A percentile compares a stretch with the other conserved stretches of the same genome.
Conservation (phyloP, 2,113 vertebrate genomes). For the Prinia subflava region DNA sequence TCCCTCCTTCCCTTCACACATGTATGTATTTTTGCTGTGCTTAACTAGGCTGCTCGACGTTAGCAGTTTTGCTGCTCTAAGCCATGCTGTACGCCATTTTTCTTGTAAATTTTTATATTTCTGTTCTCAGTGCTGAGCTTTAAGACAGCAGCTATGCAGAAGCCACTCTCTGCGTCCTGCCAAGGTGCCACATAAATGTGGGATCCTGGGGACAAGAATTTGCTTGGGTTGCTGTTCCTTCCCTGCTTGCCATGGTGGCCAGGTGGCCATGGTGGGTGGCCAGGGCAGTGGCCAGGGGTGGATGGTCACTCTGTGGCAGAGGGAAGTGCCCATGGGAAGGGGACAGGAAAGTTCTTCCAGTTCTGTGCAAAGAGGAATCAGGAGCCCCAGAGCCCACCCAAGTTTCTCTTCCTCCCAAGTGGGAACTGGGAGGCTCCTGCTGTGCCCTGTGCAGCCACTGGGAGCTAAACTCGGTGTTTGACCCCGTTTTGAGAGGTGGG, state of each 20-base stretch:
- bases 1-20: neutral
- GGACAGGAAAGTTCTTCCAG: conserved; percentile 17
- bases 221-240: accelerated
- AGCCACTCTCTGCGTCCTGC: neutral
- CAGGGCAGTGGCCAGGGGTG: neutral
- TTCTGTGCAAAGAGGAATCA: neutral
- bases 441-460: neutral
- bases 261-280: accelerated
- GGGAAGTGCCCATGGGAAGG: neutral
- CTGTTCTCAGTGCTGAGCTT: neutral
- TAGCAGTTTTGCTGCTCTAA: neutral
- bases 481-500: neutral
- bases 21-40: neutral
- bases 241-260: too few species aligned
- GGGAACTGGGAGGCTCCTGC: neutral
- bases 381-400: neutral
- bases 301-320: neutral
- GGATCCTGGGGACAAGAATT: neutral
- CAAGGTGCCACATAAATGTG: neutral
- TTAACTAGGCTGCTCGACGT: neutral
- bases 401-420: conserved; percentile 28
- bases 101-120: neutral
- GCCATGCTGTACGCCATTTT: neutral
- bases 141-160: neutral
- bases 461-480: neutral